These are phyloP conservation scores for Anniella stebbinsi DNA, from an alignment of 2,797 vertebrate species.

Conservation along the genomic window DNA sequence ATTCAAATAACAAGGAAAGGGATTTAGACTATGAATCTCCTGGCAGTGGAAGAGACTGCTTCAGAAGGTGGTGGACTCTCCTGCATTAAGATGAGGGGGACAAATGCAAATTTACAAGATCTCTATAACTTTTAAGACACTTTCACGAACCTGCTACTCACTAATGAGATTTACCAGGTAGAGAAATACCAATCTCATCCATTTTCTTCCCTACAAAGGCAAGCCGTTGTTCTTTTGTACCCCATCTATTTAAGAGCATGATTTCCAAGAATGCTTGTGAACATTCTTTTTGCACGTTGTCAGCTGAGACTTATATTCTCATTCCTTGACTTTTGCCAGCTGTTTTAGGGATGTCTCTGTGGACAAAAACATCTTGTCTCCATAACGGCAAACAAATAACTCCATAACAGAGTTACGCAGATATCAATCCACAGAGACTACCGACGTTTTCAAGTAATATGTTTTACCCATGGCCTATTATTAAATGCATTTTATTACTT, in stretches of 20 bases:
- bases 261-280: conserved; percentile 30
- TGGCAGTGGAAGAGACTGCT: not conserved
- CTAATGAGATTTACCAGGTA: not conserved
- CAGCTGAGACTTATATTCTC: conserved; percentile 53
- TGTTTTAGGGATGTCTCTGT: conserved; percentile 49
- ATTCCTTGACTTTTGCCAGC: conserved; percentile 52
- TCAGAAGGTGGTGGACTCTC: not conserved
- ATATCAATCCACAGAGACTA: conserved; percentile 27
- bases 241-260: conserved; percentile 36
- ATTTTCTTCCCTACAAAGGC: conserved; percentile 26
- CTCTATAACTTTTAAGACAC: not conserved
- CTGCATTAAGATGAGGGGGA: not conserved
- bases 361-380: conserved; percentile 55
- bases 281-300: conserved; percentile 34
- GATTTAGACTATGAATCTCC: too few species aligned
- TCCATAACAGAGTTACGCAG: conserved; percentile 58
- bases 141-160: not conserved
- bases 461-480: conserved; percentile 9
- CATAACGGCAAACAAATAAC: conserved; percentile 65
- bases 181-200: not conserved
- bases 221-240: not conserved
- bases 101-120: not conserved
- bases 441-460: conserved; percentile 33
- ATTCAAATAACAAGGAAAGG: too few species aligned
- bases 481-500: conserved; percentile 41